phyloP scores from a whole-genome alignment of 23 tunicate species.

The Corella eumyota region DNA sequence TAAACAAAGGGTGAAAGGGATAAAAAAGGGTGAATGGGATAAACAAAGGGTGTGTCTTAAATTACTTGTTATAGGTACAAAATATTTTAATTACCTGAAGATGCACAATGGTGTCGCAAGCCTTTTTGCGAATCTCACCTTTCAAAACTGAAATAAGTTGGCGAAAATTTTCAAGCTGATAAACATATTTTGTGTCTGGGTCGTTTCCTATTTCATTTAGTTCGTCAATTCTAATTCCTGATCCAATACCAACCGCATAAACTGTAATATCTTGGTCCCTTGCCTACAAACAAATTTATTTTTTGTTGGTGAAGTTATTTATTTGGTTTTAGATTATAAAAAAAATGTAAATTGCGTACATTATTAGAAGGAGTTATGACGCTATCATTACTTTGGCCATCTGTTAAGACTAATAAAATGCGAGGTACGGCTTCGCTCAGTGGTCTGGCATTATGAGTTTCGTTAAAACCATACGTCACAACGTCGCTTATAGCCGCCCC shows the following conservation, averaged over 20 bases:
- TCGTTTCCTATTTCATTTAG: slow-evolving; percentile 10
- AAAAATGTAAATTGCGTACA: background rate
- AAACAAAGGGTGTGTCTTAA: too few relatives aligned
- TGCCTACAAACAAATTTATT: slow-evolving; percentile 2
- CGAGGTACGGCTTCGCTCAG: slow-evolving; percentile 11
- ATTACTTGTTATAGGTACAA: background rate
- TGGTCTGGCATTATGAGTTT: slow-evolving; percentile 1
- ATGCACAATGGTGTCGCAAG: slow-evolving; percentile 5
- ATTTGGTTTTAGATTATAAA: background rate
- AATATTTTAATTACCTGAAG: slow-evolving; percentile 5
- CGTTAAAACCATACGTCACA: slow-evolving; percentile 6
- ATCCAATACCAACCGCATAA: slow-evolving; percentile 29
- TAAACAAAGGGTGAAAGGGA: too few relatives aligned
- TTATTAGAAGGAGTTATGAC: slow-evolving; percentile 2
- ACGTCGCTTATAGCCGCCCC: slow-evolving; percentile 12
- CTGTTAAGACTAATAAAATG: slow-evolving; percentile 15
- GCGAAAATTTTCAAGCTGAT: background rate
- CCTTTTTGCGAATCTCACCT: background rate
- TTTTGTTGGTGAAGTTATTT: background rate
- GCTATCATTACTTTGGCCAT: slow-evolving; percentile 15
- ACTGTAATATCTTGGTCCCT: slow-evolving; percentile 9
- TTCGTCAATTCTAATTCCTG: slow-evolving; percentile 9
- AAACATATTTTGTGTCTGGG: background rate
- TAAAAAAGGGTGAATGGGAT: too few relatives aligned
- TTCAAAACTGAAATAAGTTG: slow-evolving; percentile 1